Conservation (phyloP, 2,113 vertebrate species). For the Sinosuthora webbiana region DNA sequence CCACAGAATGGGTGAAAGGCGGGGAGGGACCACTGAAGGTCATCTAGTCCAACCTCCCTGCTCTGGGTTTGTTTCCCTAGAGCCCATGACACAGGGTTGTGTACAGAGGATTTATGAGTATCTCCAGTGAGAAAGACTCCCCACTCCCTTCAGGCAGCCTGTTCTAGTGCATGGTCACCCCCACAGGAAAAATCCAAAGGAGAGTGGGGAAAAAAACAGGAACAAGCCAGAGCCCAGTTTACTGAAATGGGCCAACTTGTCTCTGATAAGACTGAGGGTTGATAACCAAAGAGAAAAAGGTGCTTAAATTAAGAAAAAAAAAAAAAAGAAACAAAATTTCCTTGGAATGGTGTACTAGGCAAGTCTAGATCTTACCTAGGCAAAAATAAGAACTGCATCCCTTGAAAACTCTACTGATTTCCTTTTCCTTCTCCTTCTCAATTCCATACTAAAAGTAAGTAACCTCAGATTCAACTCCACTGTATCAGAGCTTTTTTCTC, state of each 20-base stretch:
- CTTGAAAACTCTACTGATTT: background rate
- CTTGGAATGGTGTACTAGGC: background rate
- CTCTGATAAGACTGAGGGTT: background rate
- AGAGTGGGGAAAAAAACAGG: background rate
- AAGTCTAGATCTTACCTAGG: background rate
- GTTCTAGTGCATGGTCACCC: background rate
- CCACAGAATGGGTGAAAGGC: background rate
- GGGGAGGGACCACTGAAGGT: background rate
- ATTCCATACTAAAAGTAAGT: background rate
- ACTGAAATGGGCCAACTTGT: background rate
- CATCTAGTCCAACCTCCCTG: background rate
- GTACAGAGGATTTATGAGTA: rapidly evolving
- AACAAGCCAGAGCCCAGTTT: background rate
- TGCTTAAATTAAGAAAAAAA: background rate
- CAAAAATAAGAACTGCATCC: background rate
- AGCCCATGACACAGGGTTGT: background rate
- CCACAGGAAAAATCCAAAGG: background rate
- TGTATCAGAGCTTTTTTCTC: background rate
- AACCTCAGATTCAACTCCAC: background rate
- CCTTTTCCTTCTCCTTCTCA: background rate
- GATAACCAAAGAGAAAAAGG: background rate
- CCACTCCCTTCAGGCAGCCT: background rate
- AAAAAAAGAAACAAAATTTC: background rate
- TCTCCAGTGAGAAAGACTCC: background rate
- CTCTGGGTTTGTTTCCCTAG: background rate